Evolutionary conservation across 2,797 vertebrate species (phyloP), one percentile per base, ranked within the genome.

Genomic region (Coregonus ussuriensis): DNA sequence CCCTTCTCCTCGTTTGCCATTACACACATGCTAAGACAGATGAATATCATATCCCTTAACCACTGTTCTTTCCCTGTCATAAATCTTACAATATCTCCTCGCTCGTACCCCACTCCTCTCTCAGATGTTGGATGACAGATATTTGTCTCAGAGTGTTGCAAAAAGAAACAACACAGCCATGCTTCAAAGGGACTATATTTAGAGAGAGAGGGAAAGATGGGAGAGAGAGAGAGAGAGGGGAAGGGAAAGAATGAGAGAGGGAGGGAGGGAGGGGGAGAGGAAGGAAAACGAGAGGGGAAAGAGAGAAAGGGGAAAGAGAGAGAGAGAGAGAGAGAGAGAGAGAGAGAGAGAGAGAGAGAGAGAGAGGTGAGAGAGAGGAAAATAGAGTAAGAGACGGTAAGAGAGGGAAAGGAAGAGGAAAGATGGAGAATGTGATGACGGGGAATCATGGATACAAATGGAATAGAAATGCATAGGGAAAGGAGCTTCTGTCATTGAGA

Each of bases 131-230:
- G 89, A 91, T 92, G 89, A 93, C 90, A 91, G 90, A 91, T 88
- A 91, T 93, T 91, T 91, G 91, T 93, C 90, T 92, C 74, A 86
- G 84, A 82, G 89, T 87, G 85, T 90, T 89, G 86, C 76, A 29
- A 85, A 85, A 87, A 86, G 84, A 92, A 84, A 88, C 91, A 89
- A 91, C 83, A 86, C 89, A 90, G 80, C 85, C 68, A 84, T 73
- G 88, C 91, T 92, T 93, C 90, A 93, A 92, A 92, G 88, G 83
- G 81, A 91, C 91, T 92, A 92, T 91, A 93, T 94, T 94, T 93
- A 93, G 92, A 81, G 81, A 84, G 74, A 71, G 41, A 71, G 77
- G 81, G 79, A 56, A 33, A 77, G 80, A 4, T 72, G 74, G 63
- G 47, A 80, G 74, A 6, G 53, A 15, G 62, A 71, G 54, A 69